These are phyloP conservation scores for Microcaecilia unicolor DNA, from an alignment of 2,797 vertebrate species.

Conservation along the genomic window DNA sequence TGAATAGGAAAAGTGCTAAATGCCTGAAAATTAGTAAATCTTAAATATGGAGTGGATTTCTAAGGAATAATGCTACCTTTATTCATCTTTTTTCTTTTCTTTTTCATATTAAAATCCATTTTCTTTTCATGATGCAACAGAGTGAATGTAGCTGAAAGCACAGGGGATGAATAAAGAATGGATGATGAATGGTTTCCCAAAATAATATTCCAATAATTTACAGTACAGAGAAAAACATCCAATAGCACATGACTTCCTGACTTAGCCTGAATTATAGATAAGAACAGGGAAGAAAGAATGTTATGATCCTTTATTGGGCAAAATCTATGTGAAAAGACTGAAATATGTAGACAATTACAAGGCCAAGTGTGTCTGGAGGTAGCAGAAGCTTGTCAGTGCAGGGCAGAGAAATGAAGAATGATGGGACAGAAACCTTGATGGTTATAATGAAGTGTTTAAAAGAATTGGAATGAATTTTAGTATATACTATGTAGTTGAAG, in stretches of 20 bases:
- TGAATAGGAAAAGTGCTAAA: neutral
- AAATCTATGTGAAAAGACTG: neutral
- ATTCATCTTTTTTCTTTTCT: too few species aligned
- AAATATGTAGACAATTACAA: neutral
- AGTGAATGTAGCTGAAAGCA: neutral
- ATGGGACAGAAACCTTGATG: conserved; percentile 3
- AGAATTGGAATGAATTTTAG: conserved; percentile 3
- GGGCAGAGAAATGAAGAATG: conserved; percentile 5
- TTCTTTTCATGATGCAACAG: neutral
- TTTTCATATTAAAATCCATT: neutral
- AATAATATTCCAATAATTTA: conserved; percentile 5
- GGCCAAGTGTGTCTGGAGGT: neutral
- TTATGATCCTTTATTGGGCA: neutral
- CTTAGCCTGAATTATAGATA: neutral
- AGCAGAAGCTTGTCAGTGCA: neutral
- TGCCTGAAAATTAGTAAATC: neutral
- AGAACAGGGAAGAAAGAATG: neutral
- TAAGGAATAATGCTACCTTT: neutral
- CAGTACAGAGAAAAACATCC: neutral
- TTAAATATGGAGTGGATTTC: neutral
- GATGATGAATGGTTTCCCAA: neutral
- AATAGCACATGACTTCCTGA: neutral
- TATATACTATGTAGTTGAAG: conserved; percentile 1
- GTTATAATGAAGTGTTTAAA: conserved; percentile 12
- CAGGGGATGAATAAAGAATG: neutral